Conservation (phyloP, 2,797 vertebrate species). For the Anguilla obscura region DNA sequence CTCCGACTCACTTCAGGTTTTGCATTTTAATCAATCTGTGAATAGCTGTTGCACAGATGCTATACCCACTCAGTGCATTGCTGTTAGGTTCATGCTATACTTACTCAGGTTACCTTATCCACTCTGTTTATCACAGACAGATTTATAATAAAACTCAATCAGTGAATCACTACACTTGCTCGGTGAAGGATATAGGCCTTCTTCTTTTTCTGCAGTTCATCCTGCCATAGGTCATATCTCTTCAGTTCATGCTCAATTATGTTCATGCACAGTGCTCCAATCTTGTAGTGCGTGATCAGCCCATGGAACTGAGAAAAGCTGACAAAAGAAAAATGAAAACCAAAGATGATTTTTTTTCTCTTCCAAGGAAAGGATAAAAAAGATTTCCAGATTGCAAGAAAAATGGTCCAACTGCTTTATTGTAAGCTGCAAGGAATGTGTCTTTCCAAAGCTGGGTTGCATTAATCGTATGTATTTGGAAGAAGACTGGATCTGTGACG, state of each 20-base stretch:
- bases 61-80: neutral
- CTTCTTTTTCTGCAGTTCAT: constrained; percentile 91
- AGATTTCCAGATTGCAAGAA: neutral
- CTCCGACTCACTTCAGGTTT: no score
- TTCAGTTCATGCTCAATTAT: constrained; percentile 93
- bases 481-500: constrained; percentile 54
- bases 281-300: constrained; percentile 91
- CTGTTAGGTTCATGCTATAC: neutral
- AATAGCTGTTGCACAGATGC: neutral
- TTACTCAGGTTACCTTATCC: neutral
- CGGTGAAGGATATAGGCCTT: constrained; percentile 86
- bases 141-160: neutral
- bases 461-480: constrained; percentile 28
- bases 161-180: neutral
- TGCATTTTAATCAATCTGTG: neutral
- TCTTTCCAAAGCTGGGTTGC: constrained; percentile 46
- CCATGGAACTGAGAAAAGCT: constrained; percentile 94
- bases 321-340: constrained; percentile 52
- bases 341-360: neutral
- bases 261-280: constrained; percentile 91
- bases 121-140: neutral
- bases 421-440: neutral
- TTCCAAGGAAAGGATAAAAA: neutral
- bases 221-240: constrained; percentile 91
- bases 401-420: neutral